Evolutionary conservation across 2,888 invertebrate species (phyloP).

Genomic region (Tromatobia lineatoria): DNA sequence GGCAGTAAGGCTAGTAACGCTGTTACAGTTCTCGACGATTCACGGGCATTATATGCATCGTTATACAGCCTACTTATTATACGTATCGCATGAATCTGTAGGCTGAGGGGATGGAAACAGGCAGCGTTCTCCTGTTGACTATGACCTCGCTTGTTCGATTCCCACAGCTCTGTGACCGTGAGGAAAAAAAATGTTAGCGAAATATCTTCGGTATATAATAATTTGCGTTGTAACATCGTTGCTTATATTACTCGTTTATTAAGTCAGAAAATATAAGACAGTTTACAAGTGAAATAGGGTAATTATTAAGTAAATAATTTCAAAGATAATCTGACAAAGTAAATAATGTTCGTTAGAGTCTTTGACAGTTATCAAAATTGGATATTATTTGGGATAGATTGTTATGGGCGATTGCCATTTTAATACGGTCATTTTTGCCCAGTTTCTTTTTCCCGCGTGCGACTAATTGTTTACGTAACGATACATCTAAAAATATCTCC

Average conservation of each 20-base stretch:
- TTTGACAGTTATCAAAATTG: too few species aligned
- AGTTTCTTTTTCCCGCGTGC: too few species aligned
- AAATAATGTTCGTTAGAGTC: too few species aligned
- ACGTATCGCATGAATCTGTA: background rate
- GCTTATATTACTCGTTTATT: background rate
- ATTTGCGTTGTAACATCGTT: background rate
- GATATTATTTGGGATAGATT: too few species aligned
- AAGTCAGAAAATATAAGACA: too few species aligned
- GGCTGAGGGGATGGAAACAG: background rate
- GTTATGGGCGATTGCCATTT: too few species aligned
- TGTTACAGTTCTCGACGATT: slow-evolving; percentile 2
- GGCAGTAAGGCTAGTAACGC: background rate
- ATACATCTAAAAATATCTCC: too few species aligned
- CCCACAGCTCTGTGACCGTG: background rate
- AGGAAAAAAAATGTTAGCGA: background rate
- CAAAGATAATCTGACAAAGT: too few species aligned
- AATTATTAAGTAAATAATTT: too few species aligned
- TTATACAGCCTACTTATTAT: background rate
- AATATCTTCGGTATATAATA: background rate
- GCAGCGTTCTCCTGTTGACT: background rate
- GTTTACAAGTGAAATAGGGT: too few species aligned
- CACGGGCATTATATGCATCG: background rate
- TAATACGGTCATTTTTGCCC: too few species aligned
- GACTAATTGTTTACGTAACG: too few species aligned
- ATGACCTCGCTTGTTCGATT: slow-evolving; percentile 2